Base-by-base conservation (phyloP, 2,888 invertebrate genomes). In the Ennomos fuscantarius region DNA sequence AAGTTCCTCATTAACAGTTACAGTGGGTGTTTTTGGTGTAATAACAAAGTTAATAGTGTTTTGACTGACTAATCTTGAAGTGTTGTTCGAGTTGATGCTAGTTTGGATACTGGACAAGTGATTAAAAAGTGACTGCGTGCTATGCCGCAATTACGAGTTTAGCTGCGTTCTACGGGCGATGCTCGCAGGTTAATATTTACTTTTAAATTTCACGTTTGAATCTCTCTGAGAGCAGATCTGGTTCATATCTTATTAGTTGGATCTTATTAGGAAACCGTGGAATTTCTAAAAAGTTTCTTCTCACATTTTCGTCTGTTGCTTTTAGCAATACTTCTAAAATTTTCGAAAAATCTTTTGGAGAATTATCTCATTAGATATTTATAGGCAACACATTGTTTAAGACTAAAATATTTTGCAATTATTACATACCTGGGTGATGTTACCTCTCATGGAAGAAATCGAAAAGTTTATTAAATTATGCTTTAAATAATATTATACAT, bases 131-230 rank as follows among this genome's bases (percentile, higher is more conserved):
- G 91, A 84, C 86, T 87, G 87, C 87, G 87, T 89, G 91, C 82
- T 84, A 90, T 92, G 92, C 89, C 84, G 89, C 89, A 83, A 79
- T 81, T 76, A 76, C 82, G 78, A 79, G 84, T 80, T 82, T 91
- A 89, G 80, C 89, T 82, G 86, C 87, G 87, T 86, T 84, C 91
- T 82, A 86, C 92, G 84, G 92, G 92, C 91, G 86, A 92, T 92
- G 92, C 90, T 90, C 87, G 86, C 79, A 92, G 92, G 92, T 92
- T 88, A 81, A 79, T 84, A 85, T 86, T 86, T 84, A 81, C 74
- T 76, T 76, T 80, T 76, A 74, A 71, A 72, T 80, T 82, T 81
- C 24, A 46, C 72, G 77, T 78, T 72, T 70, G 81, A 82, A 77
- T 85, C 79, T 65, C 58, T 62, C 68, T 77, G 53, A 63, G 67